Evolutionary conservation across 2,797 vertebrate genomes (phyloP).

Genomic region (Muscicapa comitata): DNA sequence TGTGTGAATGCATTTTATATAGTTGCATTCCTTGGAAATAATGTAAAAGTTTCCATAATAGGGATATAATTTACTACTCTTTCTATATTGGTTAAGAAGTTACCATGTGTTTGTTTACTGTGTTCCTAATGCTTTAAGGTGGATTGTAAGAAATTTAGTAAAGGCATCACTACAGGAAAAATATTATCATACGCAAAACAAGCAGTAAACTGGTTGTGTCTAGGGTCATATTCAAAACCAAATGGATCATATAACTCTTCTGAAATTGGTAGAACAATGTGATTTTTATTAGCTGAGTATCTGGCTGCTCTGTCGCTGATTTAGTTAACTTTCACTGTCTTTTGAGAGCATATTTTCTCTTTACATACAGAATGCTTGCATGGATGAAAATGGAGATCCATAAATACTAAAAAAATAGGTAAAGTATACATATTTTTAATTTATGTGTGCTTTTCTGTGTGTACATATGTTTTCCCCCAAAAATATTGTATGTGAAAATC

Average conservation of each 20-base stretch:
- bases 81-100: not conserved
- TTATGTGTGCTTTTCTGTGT: accelerated
- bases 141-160: not conserved
- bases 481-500: not conserved
- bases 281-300: not conserved
- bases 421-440: not conserved
- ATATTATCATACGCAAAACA: not conserved
- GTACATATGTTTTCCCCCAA: accelerated
- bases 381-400: not conserved
- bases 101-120: not conserved
- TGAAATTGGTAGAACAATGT: not conserved
- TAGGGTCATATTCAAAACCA: not conserved
- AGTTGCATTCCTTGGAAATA: not conserved
- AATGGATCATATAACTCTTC: not conserved
- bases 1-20: not conserved
- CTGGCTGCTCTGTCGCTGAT: not conserved
- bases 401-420: not conserved
- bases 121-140: not conserved
- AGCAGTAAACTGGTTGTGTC: not conserved
- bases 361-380: not conserved
- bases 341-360: not conserved
- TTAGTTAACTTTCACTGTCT: not conserved
- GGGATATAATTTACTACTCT: not conserved
- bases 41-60: not conserved
- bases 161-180: not conserved